These are phyloP conservation scores for Crotalus horridus DNA, from an alignment of 2,113 vertebrate species.

Conservation along the genomic window DNA sequence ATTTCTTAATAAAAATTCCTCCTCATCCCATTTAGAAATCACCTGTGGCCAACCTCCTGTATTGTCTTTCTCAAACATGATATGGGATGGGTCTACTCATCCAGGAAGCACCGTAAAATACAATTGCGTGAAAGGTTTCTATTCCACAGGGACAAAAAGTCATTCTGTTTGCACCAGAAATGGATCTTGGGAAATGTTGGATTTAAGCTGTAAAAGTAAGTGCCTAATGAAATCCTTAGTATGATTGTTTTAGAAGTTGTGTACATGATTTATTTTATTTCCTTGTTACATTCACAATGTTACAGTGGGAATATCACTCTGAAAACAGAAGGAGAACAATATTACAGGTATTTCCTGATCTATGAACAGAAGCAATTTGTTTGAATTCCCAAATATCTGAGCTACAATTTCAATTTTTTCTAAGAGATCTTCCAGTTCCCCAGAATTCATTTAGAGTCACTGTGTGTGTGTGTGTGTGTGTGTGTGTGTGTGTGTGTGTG, in stretches of 20 bases:
- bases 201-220: slow-evolving; percentile 26
- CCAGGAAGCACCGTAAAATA: background rate
- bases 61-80: background rate
- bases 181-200: slow-evolving; percentile 26
- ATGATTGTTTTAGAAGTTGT: background rate
- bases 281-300: background rate
- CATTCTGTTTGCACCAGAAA: background rate
- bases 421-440: background rate
- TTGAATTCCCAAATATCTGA: background rate
- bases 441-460: background rate
- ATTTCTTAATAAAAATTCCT: background rate
- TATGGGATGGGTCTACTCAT: background rate
- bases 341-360: background rate
- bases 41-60: slow-evolving; percentile 19
- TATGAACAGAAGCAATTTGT: background rate
- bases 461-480: background rate
- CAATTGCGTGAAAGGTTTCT: background rate
- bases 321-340: background rate
- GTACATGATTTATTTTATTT: background rate
- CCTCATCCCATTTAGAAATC: background rate
- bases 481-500: background rate
- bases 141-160: background rate
- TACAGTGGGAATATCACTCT: background rate
- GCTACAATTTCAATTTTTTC: background rate
- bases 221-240: background rate